These are phyloP conservation scores for Mycteria americana DNA, from an alignment of 2,797 vertebrate genomes.

Conservation along the genomic window DNA sequence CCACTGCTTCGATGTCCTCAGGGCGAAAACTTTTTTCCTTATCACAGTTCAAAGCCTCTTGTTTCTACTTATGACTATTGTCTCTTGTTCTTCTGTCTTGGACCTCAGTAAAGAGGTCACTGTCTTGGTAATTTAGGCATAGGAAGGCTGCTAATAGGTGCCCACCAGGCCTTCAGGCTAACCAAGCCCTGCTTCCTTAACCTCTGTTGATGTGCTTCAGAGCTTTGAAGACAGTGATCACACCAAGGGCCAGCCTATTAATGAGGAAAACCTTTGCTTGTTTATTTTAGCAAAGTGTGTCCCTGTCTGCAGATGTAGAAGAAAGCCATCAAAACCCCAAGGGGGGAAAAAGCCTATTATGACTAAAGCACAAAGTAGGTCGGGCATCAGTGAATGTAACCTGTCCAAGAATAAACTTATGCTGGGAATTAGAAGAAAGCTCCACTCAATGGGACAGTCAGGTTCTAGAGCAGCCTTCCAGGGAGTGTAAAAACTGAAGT, in stretches of 20 bases:
- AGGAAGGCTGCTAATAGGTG: not conserved
- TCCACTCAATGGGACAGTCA: not conserved
- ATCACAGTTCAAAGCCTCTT: not conserved
- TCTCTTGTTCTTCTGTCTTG: not conserved
- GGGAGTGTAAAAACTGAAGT: not conserved
- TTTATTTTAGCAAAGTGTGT: not conserved
- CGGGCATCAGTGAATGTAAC: not conserved
- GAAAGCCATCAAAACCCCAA: not conserved
- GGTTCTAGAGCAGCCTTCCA: not conserved
- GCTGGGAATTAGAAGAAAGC: not conserved
- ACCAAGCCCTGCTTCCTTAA: not conserved
- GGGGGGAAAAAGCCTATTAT: rapidly evolving
- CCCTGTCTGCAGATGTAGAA: not conserved
- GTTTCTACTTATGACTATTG: not conserved
- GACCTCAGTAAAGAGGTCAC: not conserved
- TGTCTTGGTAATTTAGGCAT: not conserved
- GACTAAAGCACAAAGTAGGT: not conserved
- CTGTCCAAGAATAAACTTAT: not conserved
- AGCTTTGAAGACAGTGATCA: not conserved
- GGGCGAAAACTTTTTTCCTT: not conserved
- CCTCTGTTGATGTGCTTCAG: not conserved
- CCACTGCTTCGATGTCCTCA: not conserved
- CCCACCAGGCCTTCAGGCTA: not conserved
- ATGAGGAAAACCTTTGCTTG: not conserved
- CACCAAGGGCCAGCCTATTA: not conserved